phyloP scores from a whole-genome alignment of 2,113 vertebrate genomes.

The Callithrix jacchus region DNA sequence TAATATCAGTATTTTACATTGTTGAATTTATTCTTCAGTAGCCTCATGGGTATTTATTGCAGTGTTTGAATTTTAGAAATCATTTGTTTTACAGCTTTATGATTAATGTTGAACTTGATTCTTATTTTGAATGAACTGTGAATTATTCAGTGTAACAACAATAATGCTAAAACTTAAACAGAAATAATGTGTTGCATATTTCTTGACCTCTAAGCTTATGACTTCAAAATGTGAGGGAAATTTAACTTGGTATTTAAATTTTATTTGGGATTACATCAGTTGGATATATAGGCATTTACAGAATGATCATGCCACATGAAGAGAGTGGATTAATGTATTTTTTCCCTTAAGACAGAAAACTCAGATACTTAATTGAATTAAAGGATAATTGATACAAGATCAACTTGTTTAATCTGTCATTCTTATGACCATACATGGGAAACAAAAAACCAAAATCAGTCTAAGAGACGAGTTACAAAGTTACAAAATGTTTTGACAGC shows the following conservation, averaged over 20 bases:
- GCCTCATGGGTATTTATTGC: background rate
- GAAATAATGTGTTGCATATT: background rate
- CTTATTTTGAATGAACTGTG: conserved; percentile 48
- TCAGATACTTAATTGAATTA: conserved; percentile 15
- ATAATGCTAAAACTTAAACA: conserved; percentile 4
- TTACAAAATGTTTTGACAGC: conserved; percentile 24
- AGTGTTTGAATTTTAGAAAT: conserved; percentile 41
- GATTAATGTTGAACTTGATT: conserved; percentile 23
- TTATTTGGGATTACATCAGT: background rate
- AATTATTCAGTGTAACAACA: background rate
- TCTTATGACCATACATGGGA: background rate
- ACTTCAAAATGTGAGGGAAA: conserved; percentile 17
- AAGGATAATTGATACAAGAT: conserved; percentile 27
- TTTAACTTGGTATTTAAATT: conserved; percentile 16
- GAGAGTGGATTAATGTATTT: background rate
- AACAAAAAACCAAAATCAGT: background rate
- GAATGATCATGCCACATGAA: background rate
- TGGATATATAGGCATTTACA: background rate
- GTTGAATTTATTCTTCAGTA: background rate
- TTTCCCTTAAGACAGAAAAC: background rate
- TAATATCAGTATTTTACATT: conserved; percentile 31
- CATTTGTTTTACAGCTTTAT: background rate
- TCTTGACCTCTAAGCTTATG: background rate
- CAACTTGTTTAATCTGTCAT: conserved; percentile 1
- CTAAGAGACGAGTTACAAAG: conserved; percentile 9